Conservation (phyloP, 2,797 vertebrate genomes). For the Gymnoscopelus braueri region DNA sequence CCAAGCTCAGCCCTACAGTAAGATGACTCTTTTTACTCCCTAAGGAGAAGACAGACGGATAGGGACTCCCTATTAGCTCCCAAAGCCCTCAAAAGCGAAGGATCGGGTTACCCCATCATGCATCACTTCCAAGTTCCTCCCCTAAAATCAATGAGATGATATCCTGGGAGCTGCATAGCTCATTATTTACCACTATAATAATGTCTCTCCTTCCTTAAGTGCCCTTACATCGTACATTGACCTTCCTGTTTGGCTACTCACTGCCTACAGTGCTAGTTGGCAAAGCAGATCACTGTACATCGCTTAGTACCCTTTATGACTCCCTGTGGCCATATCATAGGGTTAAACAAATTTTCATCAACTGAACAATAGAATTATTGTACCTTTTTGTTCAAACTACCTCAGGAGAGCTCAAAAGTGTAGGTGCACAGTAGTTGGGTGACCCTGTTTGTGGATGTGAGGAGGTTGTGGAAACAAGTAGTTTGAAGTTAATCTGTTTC, state of each 20-base stretch:
- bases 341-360: not conserved
- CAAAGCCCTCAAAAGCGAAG: conserved; percentile 1
- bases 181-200: conserved; percentile 35
- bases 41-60: conserved; percentile 5
- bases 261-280: not conserved
- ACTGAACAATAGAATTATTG: conserved; percentile 10
- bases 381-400: conserved; percentile 18
- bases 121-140: conserved; percentile 14
- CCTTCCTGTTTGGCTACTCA: conserved; percentile 36
- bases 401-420: conserved; percentile 5
- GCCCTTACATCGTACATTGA: conserved; percentile 35
- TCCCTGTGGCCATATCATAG: conserved; percentile 51
- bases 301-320: conserved; percentile 36
- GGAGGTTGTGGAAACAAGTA: conserved; percentile 2
- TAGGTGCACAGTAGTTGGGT: conserved; percentile 1
- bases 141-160: conserved; percentile 61
- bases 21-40: conserved; percentile 7
- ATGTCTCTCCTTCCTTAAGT: conserved; percentile 43
- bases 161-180: conserved; percentile 44
- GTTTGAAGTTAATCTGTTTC: conserved; percentile 39
- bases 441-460: conserved; percentile 15
- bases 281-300: conserved; percentile 45
- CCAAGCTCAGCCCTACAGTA: not conserved
- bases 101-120: conserved; percentile 43
- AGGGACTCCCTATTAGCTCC: conserved; percentile 42